Evolutionary conservation across 2,113 vertebrate species (phyloP).

Genomic region (Gavia stellata): DNA sequence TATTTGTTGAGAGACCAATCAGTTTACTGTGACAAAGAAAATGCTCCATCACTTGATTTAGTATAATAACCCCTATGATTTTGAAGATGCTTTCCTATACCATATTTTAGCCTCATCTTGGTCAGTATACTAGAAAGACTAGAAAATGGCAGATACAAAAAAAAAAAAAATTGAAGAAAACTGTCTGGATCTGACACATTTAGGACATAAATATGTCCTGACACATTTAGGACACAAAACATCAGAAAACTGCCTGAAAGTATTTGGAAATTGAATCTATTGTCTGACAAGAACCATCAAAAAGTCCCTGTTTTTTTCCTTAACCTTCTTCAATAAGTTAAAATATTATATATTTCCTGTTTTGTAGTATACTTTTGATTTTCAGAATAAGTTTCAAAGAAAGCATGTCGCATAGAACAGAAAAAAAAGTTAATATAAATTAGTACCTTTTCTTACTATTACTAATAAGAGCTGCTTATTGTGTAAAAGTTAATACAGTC

Average conservation of each 20-base stretch:
- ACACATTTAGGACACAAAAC: not conserved
- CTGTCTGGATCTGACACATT: not conserved
- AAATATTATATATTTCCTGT: not conserved
- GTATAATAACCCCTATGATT: not conserved
- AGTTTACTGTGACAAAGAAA: not conserved
- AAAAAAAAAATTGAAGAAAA: not conserved
- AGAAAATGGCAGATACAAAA: not conserved
- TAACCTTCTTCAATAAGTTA: not conserved
- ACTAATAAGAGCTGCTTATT: not conserved
- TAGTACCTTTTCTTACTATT: not conserved
- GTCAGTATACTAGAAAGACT: not conserved
- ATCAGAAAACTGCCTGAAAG: not conserved
- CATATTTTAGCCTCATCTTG: not conserved
- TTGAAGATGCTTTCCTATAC: not conserved
- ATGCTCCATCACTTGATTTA: not conserved
- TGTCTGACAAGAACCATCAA: not conserved
- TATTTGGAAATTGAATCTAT: not conserved
- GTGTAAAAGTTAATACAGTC: not conserved
- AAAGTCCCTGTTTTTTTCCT: not conserved
- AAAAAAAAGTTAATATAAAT: not conserved
- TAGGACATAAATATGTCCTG: not conserved
- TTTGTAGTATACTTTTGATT: not conserved
- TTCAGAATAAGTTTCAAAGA: not conserved
- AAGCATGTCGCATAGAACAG: not conserved
- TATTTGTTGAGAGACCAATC: not conserved